Percentiles rank a stretch among this genome's conserved stretches.
Conservation (phyloP, 2,113 vertebrate species). For the Chionodraco myersi region DNA sequence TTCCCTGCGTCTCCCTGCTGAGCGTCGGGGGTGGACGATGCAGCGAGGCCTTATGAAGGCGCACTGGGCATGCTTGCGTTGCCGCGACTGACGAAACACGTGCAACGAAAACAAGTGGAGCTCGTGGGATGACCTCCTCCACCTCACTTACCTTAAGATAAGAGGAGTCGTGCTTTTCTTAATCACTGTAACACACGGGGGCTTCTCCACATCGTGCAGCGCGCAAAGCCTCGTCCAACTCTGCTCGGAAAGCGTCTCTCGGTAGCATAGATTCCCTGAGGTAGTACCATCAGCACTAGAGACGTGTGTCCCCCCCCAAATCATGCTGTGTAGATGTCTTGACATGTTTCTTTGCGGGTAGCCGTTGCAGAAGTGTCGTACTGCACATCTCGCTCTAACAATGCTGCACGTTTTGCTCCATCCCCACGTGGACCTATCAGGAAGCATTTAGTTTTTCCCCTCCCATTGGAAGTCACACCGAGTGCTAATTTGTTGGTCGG, state of each 20-base stretch:
- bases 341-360: conserved; percentile 68
- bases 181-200: conserved; percentile 70
- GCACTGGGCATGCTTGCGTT: conserved; percentile 37
- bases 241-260: neutral
- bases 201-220: conserved; percentile 63
- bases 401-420: conserved; percentile 68
- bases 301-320: conserved; percentile 36
- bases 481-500: conserved; percentile 71
- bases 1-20: conserved; percentile 70
- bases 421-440: conserved; percentile 65
- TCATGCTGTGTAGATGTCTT: conserved; percentile 63
- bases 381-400: conserved; percentile 58
- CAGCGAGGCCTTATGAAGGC: conserved; percentile 62
- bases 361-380: conserved; percentile 74
- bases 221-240: conserved; percentile 48
- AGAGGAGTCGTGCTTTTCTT: conserved; percentile 75
- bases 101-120: conserved; percentile 59
- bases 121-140: conserved; percentile 61
- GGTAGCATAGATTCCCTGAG: conserved; percentile 68
- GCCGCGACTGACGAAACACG: conserved; percentile 46
- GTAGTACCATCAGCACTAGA: conserved; percentile 67
- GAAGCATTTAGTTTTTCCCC: conserved; percentile 51
- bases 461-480: conserved; percentile 63
- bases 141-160: conserved; percentile 74
- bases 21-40: conserved; percentile 56